These are phyloP conservation scores for Melipona beecheii DNA, from an alignment of 2,888 invertebrate species.

Conservation along the genomic window DNA sequence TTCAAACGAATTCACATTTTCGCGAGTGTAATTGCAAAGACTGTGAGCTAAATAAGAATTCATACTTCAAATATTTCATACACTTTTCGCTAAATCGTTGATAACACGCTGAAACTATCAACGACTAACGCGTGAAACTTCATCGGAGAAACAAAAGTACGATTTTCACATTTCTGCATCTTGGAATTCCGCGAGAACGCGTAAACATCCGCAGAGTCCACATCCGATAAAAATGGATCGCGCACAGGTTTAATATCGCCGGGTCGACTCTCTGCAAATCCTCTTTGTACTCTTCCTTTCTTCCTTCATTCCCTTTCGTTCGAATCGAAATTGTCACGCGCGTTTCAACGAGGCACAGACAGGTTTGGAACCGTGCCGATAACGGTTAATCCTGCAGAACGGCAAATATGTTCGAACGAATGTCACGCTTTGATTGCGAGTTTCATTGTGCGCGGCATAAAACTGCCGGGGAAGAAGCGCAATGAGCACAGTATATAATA, in stretches of 20 bases:
- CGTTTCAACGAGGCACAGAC: background rate
- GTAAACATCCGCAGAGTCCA: too few species aligned
- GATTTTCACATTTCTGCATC: too few species aligned
- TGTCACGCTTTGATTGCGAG: conserved; percentile 19
- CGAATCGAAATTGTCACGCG: background rate
- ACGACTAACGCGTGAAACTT: background rate
- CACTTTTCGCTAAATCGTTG: too few species aligned
- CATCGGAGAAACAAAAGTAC: too few species aligned
- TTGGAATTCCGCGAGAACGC: too few species aligned
- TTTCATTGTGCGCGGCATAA: conserved; percentile 23
- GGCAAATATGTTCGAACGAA: conserved; percentile 15
- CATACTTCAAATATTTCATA: too few species aligned
- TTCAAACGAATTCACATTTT: too few species aligned
- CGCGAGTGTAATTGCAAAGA: too few species aligned
- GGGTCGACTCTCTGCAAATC: background rate
- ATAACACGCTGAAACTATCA: background rate
- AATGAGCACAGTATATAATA: conserved; percentile 13
- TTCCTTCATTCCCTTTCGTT: background rate
- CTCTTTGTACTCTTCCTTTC: background rate
- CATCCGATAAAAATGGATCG: background rate
- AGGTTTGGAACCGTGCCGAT: conserved; percentile 9
- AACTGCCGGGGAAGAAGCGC: conserved; percentile 5
- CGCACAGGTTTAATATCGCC: background rate
- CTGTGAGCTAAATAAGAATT: too few species aligned
- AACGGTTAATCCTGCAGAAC: background rate